These are phyloP conservation scores for Caenorhabditis sp. DNA, from an alignment of 2,888 invertebrate species.

Conservation along the genomic window DNA sequence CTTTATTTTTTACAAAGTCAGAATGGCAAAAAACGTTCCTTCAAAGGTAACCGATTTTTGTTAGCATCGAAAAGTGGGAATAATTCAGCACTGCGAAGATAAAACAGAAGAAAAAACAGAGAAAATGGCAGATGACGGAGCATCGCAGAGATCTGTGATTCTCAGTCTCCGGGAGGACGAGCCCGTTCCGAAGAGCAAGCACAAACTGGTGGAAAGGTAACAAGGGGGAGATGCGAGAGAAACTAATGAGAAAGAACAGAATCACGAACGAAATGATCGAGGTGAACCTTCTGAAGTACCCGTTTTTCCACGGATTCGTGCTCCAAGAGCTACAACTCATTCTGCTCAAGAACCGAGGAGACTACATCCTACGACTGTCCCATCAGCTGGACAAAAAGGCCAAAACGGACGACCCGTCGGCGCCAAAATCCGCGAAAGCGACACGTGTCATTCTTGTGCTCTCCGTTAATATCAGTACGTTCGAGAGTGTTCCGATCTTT, in stretches of 20 bases:
- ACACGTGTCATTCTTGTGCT: constrained; percentile 35
- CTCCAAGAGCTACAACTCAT: constrained; percentile 50
- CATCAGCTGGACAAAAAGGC: constrained; percentile 38
- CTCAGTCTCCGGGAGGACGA: constrained; percentile 25
- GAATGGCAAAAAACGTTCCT: too few species aligned
- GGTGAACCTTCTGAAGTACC: constrained; percentile 11
- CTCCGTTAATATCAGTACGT: constrained; percentile 40
- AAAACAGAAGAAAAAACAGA: constrained; percentile 17
- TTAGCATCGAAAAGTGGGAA: too few species aligned
- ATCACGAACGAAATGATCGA: constrained; percentile 48
- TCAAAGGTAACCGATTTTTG: too few species aligned
- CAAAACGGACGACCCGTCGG: too few species aligned
- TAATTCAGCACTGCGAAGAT: constrained; percentile 16
- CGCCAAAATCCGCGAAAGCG: too few species aligned
- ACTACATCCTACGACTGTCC: constrained; percentile 40
- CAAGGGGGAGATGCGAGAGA: too few species aligned
- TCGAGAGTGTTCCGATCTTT: too few species aligned
- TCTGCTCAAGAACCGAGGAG: constrained; percentile 31
- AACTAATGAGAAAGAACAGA: not conserved
- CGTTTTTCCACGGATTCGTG: constrained; percentile 47
- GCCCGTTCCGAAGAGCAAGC: not conserved
- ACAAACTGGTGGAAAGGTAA: constrained; percentile 30
- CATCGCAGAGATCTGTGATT: constrained; percentile 23
- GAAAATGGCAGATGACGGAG: constrained; percentile 30
- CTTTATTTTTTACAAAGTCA: too few species aligned